These are phyloP conservation scores for Reticulitermes lucifugus DNA, from an alignment of 2,888 invertebrate species.

Conservation along the genomic window DNA sequence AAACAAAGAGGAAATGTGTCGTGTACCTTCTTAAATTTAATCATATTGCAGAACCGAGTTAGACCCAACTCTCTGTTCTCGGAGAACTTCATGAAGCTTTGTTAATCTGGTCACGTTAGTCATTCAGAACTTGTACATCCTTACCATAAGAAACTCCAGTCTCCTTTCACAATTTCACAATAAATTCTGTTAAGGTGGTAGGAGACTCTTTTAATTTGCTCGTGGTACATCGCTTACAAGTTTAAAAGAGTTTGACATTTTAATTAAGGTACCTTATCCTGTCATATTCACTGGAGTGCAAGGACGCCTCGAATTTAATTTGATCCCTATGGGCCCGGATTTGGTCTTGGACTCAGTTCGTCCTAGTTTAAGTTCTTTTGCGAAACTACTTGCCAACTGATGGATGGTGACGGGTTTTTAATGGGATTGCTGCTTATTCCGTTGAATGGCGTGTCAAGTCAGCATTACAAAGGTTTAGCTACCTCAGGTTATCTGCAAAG, in stretches of 20 bases:
- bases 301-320: neutral
- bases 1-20: no score
- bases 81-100: no score
- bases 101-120: no score
- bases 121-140: no score
- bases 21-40: no score
- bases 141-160: no score
- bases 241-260: slow-evolving; percentile 36
- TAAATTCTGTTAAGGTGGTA: neutral
- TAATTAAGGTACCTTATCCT: slow-evolving; percentile 18
- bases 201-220: slow-evolving; percentile 7
- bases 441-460: slow-evolving; percentile 2
- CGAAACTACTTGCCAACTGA: neutral
- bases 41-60: no score
- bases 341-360: neutral
- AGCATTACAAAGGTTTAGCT: slow-evolving; percentile 8
- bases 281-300: neutral
- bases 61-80: no score
- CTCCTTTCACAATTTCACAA: neutral
- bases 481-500: neutral
- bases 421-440: slow-evolving; percentile 4
- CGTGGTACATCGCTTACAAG: neutral
- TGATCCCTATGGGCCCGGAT: slow-evolving; percentile 1
- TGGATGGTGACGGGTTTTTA: slow-evolving; percentile 31
- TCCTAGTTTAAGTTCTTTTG: neutral